Evolutionary conservation across 2,888 invertebrate genomes (phyloP).

Genomic region (Julus scanicus): DNA sequence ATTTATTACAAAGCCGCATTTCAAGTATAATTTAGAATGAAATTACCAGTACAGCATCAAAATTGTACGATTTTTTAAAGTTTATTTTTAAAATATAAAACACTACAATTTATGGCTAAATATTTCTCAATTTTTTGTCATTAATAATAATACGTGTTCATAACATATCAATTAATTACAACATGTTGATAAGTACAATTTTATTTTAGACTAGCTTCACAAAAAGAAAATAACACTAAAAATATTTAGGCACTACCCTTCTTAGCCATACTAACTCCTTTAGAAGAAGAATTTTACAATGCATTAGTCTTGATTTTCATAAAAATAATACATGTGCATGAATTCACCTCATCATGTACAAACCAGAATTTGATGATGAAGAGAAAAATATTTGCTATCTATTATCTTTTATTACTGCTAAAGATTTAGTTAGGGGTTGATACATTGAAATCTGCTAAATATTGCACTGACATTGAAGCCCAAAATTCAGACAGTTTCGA

Average conservation of each 20-base stretch:
- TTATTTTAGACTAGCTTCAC: background rate
- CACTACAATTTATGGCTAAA: background rate
- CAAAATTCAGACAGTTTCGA: constrained; percentile 65
- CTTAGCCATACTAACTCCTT: background rate
- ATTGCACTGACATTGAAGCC: constrained; percentile 64
- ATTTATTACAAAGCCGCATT: no score
- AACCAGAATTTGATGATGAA: background rate
- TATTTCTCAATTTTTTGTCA: constrained; percentile 19
- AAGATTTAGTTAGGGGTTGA: background rate
- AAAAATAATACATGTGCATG: background rate
- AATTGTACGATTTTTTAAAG: background rate
- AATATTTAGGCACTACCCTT: no score
- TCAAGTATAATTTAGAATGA: no score
- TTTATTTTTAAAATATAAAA: background rate
- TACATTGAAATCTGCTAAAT: constrained; percentile 60
- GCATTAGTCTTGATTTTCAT: background rate
- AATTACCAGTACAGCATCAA: no score
- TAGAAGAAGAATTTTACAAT: background rate
- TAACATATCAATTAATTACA: constrained; percentile 29
- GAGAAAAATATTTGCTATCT: background rate
- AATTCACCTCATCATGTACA: background rate
- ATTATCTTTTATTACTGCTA: background rate
- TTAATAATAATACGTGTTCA: background rate
- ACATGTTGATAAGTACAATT: constrained; percentile 15
- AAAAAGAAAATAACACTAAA: no score